Conservation (phyloP, 2,888 invertebrate species). For the Phorcus lineatus region DNA sequence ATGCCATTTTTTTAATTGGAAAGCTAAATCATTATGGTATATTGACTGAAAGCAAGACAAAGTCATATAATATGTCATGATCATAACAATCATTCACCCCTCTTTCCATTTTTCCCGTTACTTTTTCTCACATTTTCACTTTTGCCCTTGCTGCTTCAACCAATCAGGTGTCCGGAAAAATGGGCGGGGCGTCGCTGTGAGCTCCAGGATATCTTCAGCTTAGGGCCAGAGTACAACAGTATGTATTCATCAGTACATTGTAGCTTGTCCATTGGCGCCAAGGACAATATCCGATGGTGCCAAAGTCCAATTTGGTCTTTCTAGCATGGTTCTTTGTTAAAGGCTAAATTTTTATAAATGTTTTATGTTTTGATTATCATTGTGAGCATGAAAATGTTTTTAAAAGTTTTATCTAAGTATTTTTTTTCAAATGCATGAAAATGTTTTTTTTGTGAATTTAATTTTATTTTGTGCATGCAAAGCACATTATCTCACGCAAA, state of each 20-base stretch:
- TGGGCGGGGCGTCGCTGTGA: conserved; percentile 21
- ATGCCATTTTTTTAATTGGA: too few species aligned
- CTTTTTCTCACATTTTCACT: conserved; percentile 7
- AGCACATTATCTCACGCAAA: not conserved
- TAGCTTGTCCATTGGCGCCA: conserved; percentile 6
- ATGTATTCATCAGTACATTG: conserved; percentile 15
- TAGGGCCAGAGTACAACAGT: conserved; percentile 25
- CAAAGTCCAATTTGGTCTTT: not conserved
- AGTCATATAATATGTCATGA: too few species aligned
- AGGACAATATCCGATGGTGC: not conserved
- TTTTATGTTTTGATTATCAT: not conserved
- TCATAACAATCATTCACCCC: not conserved
- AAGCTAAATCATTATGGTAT: too few species aligned
- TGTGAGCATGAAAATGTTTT: not conserved
- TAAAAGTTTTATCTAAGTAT: too few species aligned
- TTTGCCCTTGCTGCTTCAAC: conserved; percentile 26
- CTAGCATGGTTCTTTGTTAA: not conserved
- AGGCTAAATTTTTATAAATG: not conserved
- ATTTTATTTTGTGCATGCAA: too few species aligned
- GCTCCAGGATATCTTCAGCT: conserved; percentile 25
- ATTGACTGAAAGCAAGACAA: too few species aligned
- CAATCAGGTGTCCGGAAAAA: conserved; percentile 18
- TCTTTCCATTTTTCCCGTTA: not conserved
- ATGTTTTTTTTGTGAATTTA: too few species aligned
- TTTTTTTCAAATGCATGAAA: not conserved